Conservation (phyloP, 1,140 invertebrate species). For the Bombus huntii region DNA sequence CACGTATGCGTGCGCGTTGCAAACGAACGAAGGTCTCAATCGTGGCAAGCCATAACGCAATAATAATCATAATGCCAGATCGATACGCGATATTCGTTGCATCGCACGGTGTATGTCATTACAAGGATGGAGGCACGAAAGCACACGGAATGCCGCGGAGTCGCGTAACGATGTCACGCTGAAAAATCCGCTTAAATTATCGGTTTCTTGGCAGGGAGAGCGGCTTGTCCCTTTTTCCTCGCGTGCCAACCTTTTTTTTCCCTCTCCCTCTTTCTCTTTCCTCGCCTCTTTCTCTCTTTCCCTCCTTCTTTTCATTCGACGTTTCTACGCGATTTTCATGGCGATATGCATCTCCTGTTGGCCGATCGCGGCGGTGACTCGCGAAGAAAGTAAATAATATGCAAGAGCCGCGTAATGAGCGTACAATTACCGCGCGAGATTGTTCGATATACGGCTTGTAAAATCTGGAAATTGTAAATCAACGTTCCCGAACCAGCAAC, state of each 20-base stretch:
- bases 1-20: background rate
- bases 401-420: conserved; percentile 36
- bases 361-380: background rate
- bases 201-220: conserved; percentile 21
- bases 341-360: conserved; percentile 29
- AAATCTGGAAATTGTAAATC: conserved; percentile 51
- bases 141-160: conserved; percentile 65
- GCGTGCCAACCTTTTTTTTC: background rate
- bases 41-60: conserved; percentile 74
- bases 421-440: conserved; percentile 42
- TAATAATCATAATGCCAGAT: conserved; percentile 80
- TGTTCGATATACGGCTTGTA: conserved; percentile 46
- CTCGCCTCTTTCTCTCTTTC: background rate
- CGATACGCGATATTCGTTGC: conserved; percentile 76
- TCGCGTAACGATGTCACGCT: conserved; percentile 61
- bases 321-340: conserved; percentile 19
- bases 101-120: conserved; percentile 73
- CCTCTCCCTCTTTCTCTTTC: background rate
- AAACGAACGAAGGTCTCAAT: conserved; percentile 76
- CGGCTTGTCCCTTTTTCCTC: conserved; percentile 15
- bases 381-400: conserved; percentile 40
- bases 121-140: conserved; percentile 70
- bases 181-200: conserved; percentile 59
- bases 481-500: conserved; percentile 8
- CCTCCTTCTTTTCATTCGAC: background rate